Percentiles rank a stretch among this genome's conserved stretches.
Conservation (phyloP, 2,888 invertebrate genomes). For the Gymnocheta viridis region DNA sequence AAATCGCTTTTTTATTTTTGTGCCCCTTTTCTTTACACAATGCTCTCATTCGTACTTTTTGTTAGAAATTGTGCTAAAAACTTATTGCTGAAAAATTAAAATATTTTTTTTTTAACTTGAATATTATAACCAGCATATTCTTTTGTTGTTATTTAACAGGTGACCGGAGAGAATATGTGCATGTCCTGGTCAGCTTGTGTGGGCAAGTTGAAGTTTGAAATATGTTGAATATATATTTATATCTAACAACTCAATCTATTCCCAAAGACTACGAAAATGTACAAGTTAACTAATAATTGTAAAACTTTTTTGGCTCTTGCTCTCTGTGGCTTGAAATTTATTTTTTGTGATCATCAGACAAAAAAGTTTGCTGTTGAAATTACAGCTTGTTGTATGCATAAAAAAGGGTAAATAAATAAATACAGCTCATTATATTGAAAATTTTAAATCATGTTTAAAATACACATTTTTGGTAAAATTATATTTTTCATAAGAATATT, state of each 20-base stretch:
- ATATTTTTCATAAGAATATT: too few relatives aligned
- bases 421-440: too few relatives aligned
- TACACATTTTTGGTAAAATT: too few relatives aligned
- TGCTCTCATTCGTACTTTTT: neutral
- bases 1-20: too few relatives aligned
- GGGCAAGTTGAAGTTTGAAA: constrained; percentile 1
- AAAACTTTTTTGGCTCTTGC: too few relatives aligned
- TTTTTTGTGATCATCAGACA: too few relatives aligned
- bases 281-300: constrained; percentile 24
- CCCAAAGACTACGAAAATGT: neutral
- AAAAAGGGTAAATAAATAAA: too few relatives aligned
- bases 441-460: too few relatives aligned
- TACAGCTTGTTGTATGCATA: too few relatives aligned
- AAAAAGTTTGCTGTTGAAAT: too few relatives aligned
- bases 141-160: neutral
- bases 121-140: neutral
- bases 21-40: neutral
- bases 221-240: constrained; percentile 22
- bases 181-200: neutral
- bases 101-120: neutral
- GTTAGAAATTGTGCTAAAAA: neutral
- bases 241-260: constrained; percentile 36
- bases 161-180: neutral
- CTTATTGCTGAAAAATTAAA: neutral
- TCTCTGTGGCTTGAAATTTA: too few relatives aligned